Evolutionary conservation across 2,888 invertebrate genomes (phyloP).

Genomic region (Saturnia japonica): DNA sequence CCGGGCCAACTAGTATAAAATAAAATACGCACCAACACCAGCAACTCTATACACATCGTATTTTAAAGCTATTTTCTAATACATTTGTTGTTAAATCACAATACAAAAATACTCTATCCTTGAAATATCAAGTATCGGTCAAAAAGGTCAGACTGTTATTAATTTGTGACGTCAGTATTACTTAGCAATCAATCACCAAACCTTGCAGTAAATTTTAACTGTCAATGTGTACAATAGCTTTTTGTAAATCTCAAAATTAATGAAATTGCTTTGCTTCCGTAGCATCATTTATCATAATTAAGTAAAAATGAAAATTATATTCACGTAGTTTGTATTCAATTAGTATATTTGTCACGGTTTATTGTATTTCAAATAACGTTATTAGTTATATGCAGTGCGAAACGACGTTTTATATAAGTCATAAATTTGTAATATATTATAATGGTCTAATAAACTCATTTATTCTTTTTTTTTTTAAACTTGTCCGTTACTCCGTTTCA

Average conservation of each 20-base stretch:
- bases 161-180: slow-evolving; percentile 29
- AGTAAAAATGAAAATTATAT: slow-evolving; percentile 15
- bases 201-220: slow-evolving; percentile 29
- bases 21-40: too few species aligned
- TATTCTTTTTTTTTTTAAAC: not conserved
- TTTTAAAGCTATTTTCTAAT: not conserved
- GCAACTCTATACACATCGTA: too few species aligned
- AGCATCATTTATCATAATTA: slow-evolving; percentile 35
- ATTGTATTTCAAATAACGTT: slow-evolving; percentile 8
- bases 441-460: not conserved
- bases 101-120: not conserved
- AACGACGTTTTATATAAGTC: slow-evolving; percentile 5
- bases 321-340: slow-evolving; percentile 15
- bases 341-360: slow-evolving; percentile 14
- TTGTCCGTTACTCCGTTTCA: not conserved
- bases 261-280: slow-evolving; percentile 24
- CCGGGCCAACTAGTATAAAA: too few species aligned
- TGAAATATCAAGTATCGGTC: slow-evolving; percentile 17
- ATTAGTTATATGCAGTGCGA: slow-evolving; percentile 12
- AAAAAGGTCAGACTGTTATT: slow-evolving; percentile 37
- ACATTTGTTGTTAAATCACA: not conserved
- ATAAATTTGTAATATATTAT: not conserved
- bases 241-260: slow-evolving; percentile 3
- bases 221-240: slow-evolving; percentile 21
- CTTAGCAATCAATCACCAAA: slow-evolving; percentile 26